Percentiles rank a stretch among this genome's conserved stretches.
phyloP scores from a whole-genome alignment of 2,888 invertebrate species.

The Enchytraeus crypticus region DNA sequence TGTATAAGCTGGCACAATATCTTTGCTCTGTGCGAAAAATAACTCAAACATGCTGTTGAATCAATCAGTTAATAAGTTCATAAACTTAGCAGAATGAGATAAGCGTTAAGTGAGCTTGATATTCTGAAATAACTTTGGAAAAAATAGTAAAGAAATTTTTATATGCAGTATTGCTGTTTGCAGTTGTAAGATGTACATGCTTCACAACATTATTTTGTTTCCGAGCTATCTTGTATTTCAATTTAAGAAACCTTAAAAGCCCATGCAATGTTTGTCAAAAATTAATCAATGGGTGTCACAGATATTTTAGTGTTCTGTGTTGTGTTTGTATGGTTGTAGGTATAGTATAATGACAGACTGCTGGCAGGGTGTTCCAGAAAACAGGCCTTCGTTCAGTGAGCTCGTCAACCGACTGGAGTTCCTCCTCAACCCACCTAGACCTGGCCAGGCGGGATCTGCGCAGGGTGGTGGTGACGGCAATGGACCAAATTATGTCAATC shows the following conservation, averaged over 20 bases:
- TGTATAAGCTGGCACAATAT: no score
- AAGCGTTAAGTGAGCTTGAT: no score
- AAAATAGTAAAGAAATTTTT: no score
- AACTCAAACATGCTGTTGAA: no score
- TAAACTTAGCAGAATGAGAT: no score
- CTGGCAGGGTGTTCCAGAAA: slow-evolving; percentile 3
- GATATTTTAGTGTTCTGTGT: neutral
- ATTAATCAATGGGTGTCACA: neutral
- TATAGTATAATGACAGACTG: slow-evolving; percentile 8
- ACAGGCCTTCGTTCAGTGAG: slow-evolving; percentile 5
- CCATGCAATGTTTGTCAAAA: neutral
- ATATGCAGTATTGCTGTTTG: no score
- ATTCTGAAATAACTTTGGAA: no score
- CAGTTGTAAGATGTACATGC: no score
- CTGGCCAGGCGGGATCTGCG: neutral
- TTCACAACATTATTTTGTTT: no score
- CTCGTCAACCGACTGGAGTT: slow-evolving; percentile 9
- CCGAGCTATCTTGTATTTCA: no score
- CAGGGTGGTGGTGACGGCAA: neutral
- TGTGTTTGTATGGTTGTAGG: neutral
- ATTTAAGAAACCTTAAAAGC: neutral
- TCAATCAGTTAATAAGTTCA: no score
- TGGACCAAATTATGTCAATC: neutral
- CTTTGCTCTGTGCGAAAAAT: no score
- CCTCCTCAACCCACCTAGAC: slow-evolving; percentile 6